Conservation (phyloP, 2,113 vertebrate genomes). For the Crotalus viridis region DNA sequence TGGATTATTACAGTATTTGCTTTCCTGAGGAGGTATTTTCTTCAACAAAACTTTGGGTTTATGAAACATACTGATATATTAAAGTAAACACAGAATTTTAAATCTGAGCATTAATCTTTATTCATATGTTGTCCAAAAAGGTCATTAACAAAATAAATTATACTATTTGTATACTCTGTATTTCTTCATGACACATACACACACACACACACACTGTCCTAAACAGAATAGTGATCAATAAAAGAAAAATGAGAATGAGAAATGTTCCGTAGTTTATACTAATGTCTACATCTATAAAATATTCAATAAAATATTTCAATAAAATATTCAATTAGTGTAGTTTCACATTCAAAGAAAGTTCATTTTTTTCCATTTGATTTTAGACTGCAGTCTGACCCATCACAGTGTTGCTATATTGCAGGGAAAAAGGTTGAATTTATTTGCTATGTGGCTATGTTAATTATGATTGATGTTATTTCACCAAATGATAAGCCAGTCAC, state of each 20-base stretch:
- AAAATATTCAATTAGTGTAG: slow-evolving; percentile 81
- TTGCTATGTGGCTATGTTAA: slow-evolving; percentile 89
- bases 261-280: not conserved
- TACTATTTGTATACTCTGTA: slow-evolving; percentile 54
- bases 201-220: slow-evolving; percentile 52
- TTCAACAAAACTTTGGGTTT: not conserved
- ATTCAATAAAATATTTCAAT: slow-evolving; percentile 66
- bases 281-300: slow-evolving; percentile 76
- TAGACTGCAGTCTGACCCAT: slow-evolving; percentile 86
- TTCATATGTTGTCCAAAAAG: slow-evolving; percentile 67
- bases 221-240: slow-evolving; percentile 71
- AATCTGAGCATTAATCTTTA: slow-evolving; percentile 51
- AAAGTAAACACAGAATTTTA: not conserved
- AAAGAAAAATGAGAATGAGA: slow-evolving; percentile 51
- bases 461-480: slow-evolving; percentile 97
- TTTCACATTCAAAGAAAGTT: slow-evolving; percentile 77
- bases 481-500: slow-evolving; percentile 99
- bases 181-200: not conserved
- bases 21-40: not conserved
- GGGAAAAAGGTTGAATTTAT: slow-evolving; percentile 91
- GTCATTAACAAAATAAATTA: slow-evolving; percentile 71
- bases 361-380: slow-evolving; percentile 80
- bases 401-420: slow-evolving; percentile 87
- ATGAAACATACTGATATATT: not conserved
- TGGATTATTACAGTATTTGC: not conserved